Evolutionary conservation across 2,797 vertebrate genomes (phyloP).

Genomic region (Remorina albescens): DNA sequence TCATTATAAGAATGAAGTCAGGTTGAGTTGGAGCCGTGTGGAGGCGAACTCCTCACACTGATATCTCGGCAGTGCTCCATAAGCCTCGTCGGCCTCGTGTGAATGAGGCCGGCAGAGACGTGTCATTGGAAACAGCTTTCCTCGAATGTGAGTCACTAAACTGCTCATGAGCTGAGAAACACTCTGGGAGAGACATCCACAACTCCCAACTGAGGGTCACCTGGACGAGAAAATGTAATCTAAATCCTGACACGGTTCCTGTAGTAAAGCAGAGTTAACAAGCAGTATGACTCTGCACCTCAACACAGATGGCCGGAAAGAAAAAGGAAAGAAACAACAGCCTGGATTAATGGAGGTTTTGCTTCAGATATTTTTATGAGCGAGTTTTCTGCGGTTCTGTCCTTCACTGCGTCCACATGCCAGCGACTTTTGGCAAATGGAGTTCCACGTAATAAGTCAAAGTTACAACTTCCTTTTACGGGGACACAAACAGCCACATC

Average conservation of each 20-base stretch:
- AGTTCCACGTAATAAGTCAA: neutral
- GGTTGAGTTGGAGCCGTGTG: conserved; percentile 4
- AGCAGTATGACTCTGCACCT: conserved; percentile 23
- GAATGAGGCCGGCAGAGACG: conserved; percentile 58
- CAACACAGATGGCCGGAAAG: conserved; percentile 28
- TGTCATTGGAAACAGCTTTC: conserved; percentile 63
- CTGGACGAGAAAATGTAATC: conserved; percentile 53
- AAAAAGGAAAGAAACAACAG: neutral
- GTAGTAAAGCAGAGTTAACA: conserved; percentile 44
- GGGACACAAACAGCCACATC: neutral
- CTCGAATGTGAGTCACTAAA: conserved; percentile 63
- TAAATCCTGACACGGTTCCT: conserved; percentile 53
- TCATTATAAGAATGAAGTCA: conserved; percentile 3
- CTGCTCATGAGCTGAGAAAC: conserved; percentile 50
- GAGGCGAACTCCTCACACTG: conserved; percentile 28
- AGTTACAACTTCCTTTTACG: conserved; percentile 11
- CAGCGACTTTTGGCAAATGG: conserved; percentile 19
- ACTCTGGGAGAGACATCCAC: conserved; percentile 24
- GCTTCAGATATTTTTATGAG: conserved; percentile 7
- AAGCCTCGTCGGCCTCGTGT: conserved; percentile 60
- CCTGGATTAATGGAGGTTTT: conserved; percentile 36
- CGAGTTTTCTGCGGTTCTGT: conserved; percentile 8
- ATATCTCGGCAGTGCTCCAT: conserved; percentile 35
- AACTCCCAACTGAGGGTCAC: conserved; percentile 45
- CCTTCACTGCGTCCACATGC: neutral